These are phyloP conservation scores for Gryllus bimaculatus DNA, from an alignment of 1,140 invertebrate genomes.

Conservation along the genomic window DNA sequence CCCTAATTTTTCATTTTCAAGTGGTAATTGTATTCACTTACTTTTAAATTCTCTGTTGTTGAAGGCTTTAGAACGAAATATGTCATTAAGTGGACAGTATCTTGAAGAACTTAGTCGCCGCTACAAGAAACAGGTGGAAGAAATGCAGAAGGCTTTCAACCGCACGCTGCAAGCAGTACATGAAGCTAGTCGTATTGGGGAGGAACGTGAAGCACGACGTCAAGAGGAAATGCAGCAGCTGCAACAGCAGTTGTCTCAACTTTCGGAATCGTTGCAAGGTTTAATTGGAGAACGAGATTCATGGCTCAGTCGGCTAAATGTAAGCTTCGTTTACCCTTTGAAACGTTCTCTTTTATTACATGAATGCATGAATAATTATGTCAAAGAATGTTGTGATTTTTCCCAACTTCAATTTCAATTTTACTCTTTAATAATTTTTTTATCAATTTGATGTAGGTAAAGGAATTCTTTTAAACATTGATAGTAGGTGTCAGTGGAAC, in stretches of 20 bases:
- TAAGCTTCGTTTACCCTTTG: conserved; percentile 30
- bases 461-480: no score
- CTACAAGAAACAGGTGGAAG: conserved; percentile 94
- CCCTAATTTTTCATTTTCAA: no score
- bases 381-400: conserved; percentile 32
- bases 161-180: conserved; percentile 64
- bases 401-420: conserved; percentile 31
- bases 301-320: conserved; percentile 48
- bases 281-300: conserved; percentile 53
- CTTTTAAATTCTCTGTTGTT: conserved; percentile 29
- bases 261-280: conserved; percentile 44
- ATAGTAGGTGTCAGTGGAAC: no score
- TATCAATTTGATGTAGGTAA: no score
- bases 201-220: conserved; percentile 56
- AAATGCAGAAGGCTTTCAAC: conserved; percentile 79
- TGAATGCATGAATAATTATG: neutral
- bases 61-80: conserved; percentile 85
- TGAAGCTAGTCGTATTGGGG: conserved; percentile 58
- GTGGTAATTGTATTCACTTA: no score
- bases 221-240: conserved; percentile 50
- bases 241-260: conserved; percentile 47
- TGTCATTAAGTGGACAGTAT: conserved; percentile 91
- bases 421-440: conserved; percentile 27
- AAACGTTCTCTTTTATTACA: conserved; percentile 22
- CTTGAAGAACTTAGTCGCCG: conserved; percentile 86